Evolutionary conservation across 2,797 vertebrate genomes (phyloP), one percentile per base, ranked within the genome.

Genomic region (Crenuchus spilurus): DNA sequence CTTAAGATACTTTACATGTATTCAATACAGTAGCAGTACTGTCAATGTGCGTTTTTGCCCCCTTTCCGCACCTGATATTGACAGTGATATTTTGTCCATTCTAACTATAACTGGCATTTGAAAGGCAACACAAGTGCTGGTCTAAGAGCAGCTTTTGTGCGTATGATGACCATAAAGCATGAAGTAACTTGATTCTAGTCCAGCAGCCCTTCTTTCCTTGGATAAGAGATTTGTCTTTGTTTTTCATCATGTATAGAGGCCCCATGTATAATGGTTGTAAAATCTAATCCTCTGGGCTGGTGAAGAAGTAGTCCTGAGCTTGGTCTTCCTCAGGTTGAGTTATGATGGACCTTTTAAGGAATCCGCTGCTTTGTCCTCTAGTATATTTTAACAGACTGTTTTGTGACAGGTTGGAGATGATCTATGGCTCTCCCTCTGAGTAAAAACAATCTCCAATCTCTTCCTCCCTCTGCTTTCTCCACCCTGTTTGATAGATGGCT

Each of bases 401-500:
- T 33, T 44, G 64, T 69, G 80, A 80, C 80, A 75, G 75, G 42
- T 39, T 54, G 4, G 33, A 64, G 41, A 80, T 80, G 81, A 82
- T 80, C 72, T 77, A 82, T 82, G 60, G 60, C 69, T 80, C 72
- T 73, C 54, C 81, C 60, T 69, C 65, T 4, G 72, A 75, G 69
- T 72, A 77, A 80, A 82, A 82, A 82, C 77, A 82, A 67, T 77
- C 73, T 66, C 55, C 39, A 63, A 63, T 61, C 77, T 71, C 55
- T 77, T 75, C 80, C 77, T 75, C 75, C 69, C 77, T 80, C 64
- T 72, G 67, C 71, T 77, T 82, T 80, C 76, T 74, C 77, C 81
- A 80, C 81, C 78, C 81, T 65, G 72, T 63, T 77, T 79, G 77
- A 79, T 73, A 75, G 81, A 82, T 82, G 77, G 65, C 73, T 77